phyloP scores from a whole-genome alignment of 2,888 invertebrate genomes.

The Ischnus inquisitorius region DNA sequence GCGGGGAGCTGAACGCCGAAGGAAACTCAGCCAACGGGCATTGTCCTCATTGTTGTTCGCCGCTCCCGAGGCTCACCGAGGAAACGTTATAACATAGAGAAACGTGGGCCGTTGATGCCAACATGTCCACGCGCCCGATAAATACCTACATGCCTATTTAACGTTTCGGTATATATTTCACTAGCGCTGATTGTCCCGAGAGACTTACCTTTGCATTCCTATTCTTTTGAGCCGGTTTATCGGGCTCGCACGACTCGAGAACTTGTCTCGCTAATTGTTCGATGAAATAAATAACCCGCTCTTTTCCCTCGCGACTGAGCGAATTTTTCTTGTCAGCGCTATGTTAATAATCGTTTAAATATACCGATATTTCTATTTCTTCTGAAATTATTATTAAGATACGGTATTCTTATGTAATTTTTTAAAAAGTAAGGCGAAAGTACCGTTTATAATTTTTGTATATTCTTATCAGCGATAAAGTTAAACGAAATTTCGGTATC shows the following conservation, averaged over 20 bases:
- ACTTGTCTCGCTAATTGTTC: constrained; percentile 61
- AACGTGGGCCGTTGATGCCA: constrained; percentile 49
- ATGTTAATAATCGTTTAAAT: too few relatives aligned
- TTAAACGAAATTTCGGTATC: too few relatives aligned
- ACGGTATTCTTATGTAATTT: too few relatives aligned
- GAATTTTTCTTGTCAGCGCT: neutral
- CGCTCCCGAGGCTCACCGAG: neutral
- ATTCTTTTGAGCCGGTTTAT: constrained; percentile 59
- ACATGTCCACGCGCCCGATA: constrained; percentile 53
- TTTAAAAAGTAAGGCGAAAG: too few relatives aligned
- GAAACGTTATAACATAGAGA: neutral
- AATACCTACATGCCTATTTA: constrained; percentile 69
- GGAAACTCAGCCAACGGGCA: constrained; percentile 73
- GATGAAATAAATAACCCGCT: constrained; percentile 1
- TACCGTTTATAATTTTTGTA: too few relatives aligned
- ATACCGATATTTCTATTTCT: too few relatives aligned
- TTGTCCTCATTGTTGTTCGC: constrained; percentile 77
- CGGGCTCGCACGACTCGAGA: constrained; percentile 63
- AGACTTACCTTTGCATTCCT: neutral
- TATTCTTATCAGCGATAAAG: too few relatives aligned
- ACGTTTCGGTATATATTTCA: constrained; percentile 70
- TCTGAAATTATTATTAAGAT: too few relatives aligned
- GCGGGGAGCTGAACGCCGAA: constrained; percentile 70
- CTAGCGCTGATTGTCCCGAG: neutral
- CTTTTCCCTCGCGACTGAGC: constrained; percentile 41